A percentile compares a stretch with the other conserved stretches of the same genome.
These are phyloP conservation scores for Zoanthus sociatus DNA, from an alignment of 92 coral and sea anemone species.

Conservation along the genomic window DNA sequence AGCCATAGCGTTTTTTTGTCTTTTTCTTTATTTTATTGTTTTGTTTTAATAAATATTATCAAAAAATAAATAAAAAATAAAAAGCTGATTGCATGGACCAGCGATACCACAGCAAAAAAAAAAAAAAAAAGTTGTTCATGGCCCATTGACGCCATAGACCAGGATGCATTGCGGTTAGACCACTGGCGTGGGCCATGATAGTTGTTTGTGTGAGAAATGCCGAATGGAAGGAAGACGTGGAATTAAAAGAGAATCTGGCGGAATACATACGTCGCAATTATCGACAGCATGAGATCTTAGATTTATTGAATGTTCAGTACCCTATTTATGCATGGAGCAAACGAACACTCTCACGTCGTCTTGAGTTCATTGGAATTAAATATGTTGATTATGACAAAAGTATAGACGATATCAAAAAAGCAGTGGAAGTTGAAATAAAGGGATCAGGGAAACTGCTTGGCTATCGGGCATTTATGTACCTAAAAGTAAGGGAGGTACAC, in stretches of 20 bases:
- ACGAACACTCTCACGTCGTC: neutral
- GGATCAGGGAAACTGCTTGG: neutral
- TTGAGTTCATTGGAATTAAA: neutral
- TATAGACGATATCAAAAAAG: no score
- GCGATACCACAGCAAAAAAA: conserved; percentile 19
- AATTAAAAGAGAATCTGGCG: conserved; percentile 43
- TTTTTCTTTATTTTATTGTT: no score
- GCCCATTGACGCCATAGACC: conserved; percentile 35
- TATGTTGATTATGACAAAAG: neutral
- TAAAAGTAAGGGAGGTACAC: neutral
- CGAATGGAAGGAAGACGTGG: conserved; percentile 55
- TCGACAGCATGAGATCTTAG: conserved; percentile 48
- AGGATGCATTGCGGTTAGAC: neutral
- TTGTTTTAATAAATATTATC: no score
- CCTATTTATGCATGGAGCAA: conserved; percentile 49
- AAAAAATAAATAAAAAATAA: neutral
- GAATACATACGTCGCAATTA: conserved; percentile 47
- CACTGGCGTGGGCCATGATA: neutral
- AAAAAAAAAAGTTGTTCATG: neutral
- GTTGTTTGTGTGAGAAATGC: conserved; percentile 17
- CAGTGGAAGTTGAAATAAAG: neutral
- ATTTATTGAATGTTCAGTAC: conserved; percentile 42
- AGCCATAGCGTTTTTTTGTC: no score
- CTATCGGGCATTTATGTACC: neutral
- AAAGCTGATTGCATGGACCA: conserved; percentile 19